phyloP scores from a whole-genome alignment of 1,140 invertebrate species.

The Holotrichia oblita region DNA sequence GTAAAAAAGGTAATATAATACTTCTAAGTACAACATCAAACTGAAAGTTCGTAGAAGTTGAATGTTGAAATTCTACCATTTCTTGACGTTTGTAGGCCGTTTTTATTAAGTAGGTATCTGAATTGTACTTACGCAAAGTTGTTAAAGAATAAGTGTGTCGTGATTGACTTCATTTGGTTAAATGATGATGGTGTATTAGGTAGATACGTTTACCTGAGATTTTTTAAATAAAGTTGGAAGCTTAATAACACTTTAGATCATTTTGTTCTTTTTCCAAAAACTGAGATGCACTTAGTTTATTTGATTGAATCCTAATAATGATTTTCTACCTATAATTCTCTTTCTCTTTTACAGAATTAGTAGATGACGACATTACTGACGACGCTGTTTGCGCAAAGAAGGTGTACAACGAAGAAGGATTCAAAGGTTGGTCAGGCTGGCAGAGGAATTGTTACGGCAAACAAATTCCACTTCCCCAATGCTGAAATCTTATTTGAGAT shows the following conservation, averaged over 20 bases:
- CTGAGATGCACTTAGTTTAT: too few relatives aligned
- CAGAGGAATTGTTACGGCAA: conserved; percentile 70
- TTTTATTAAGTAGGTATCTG: not conserved
- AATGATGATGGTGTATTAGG: too few relatives aligned
- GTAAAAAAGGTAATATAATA: not conserved
- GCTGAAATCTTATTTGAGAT: not conserved
- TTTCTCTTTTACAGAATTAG: conserved; percentile 49
- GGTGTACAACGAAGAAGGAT: conserved; percentile 70
- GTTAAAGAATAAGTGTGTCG: not conserved
- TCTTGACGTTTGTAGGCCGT: not conserved
- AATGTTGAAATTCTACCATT: not conserved
- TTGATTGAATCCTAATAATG: too few relatives aligned
- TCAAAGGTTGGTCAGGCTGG: conserved; percentile 76
- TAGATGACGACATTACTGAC: conserved; percentile 74
- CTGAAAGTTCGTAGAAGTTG: not conserved
- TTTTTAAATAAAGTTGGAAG: too few relatives aligned
- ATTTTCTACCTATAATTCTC: not conserved
- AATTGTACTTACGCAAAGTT: not conserved
- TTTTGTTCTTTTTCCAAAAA: too few relatives aligned
- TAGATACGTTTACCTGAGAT: too few relatives aligned
- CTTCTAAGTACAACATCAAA: not conserved
- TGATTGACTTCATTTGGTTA: not conserved
- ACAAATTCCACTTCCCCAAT: not conserved
- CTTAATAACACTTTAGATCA: too few relatives aligned
- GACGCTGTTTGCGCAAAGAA: conserved; percentile 74